These are phyloP conservation scores for Hoplostethus atlanticus DNA, from an alignment of 2,797 vertebrate genomes.

Conservation along the genomic window DNA sequence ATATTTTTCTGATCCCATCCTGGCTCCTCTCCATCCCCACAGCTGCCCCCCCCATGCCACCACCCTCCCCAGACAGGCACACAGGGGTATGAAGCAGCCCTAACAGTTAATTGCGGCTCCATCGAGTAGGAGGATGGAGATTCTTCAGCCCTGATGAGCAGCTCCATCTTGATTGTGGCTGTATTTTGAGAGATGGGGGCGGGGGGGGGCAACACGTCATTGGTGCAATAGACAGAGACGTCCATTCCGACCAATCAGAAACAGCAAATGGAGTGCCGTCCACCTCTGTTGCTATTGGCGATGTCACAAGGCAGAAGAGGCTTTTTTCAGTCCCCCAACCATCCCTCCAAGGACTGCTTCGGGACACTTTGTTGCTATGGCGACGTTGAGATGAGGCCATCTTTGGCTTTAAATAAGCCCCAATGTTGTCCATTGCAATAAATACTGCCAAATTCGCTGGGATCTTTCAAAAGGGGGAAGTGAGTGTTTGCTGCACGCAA, in stretches of 20 bases:
- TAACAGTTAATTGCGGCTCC: constrained; percentile 64
- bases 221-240: constrained; percentile 33
- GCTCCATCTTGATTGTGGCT: constrained; percentile 60
- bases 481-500: constrained; percentile 50
- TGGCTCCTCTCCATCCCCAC: not conserved
- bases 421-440: constrained; percentile 35
- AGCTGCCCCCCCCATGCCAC: not conserved
- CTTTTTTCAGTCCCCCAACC: not conserved
- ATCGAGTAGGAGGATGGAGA: constrained; percentile 56
- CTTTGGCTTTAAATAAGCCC: constrained; percentile 57
- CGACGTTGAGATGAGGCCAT: constrained; percentile 53
- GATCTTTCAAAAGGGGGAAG: constrained; percentile 43
- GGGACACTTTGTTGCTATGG: constrained; percentile 77
- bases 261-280: constrained; percentile 41
- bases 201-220: not conserved
- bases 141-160: constrained; percentile 65
- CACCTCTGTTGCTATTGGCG: constrained; percentile 61
- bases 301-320: constrained; percentile 41
- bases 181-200: constrained; percentile 26
- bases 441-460: constrained; percentile 42
- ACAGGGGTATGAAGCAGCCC: constrained; percentile 30
- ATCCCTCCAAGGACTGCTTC: constrained; percentile 46
- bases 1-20: not conserved
- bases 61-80: not conserved
- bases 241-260: constrained; percentile 70